Percentiles rank a stretch among this genome's conserved stretches.
Conservation (phyloP, 1,140 invertebrate genomes). For the Caenorhabditis tropicalis region DNA sequence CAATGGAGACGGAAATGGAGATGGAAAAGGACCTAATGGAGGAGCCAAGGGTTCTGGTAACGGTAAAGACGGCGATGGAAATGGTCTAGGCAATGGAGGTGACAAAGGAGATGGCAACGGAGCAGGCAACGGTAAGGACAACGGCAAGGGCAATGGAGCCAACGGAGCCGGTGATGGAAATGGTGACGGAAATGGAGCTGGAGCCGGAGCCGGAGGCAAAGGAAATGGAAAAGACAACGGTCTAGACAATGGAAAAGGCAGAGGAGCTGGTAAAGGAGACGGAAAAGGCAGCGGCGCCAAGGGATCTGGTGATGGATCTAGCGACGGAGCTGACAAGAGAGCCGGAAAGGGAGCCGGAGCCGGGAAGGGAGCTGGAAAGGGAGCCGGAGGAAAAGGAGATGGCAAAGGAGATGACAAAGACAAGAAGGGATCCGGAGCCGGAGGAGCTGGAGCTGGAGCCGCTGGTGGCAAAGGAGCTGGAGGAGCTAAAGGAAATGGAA, state of each 20-base stretch:
- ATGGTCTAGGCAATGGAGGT: slow-evolving; percentile 43
- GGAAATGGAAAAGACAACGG: background rate
- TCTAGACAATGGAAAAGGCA: slow-evolving; percentile 44
- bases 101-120: slow-evolving; percentile 20
- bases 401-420: background rate
- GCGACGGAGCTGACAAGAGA: background rate
- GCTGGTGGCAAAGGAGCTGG: background rate
- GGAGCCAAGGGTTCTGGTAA: too few relatives aligned
- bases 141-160: slow-evolving; percentile 46
- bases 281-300: slow-evolving; percentile 45
- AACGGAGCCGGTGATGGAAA: background rate
- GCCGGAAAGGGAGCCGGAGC: background rate
- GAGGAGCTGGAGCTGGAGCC: background rate
- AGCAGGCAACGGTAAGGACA: slow-evolving; percentile 45
- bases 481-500: background rate
- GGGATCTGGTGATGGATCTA: background rate
- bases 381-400: slow-evolving; percentile 45
- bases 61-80: too few relatives aligned
- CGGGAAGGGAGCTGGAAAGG: background rate
- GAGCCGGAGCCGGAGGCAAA: background rate
- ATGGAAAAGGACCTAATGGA: background rate
- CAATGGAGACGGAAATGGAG: too few relatives aligned
- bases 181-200: background rate
- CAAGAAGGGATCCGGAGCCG: background rate
- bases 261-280: slow-evolving; percentile 46